phyloP scores from a whole-genome alignment of 2,888 invertebrate species.

The Furcula furcula region DNA sequence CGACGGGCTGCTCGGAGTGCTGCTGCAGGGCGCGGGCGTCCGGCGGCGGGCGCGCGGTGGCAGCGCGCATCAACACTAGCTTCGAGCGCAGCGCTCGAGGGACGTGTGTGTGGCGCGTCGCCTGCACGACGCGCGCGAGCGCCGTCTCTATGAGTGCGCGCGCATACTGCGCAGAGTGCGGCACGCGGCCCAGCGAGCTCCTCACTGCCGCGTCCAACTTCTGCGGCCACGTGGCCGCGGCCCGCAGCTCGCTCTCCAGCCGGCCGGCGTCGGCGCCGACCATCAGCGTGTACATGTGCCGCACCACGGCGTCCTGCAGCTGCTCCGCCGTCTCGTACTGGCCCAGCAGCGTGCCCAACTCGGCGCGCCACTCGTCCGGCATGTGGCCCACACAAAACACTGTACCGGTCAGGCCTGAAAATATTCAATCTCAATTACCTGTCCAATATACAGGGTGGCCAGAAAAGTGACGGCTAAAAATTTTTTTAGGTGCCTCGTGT shows the following conservation, averaged over 20 bases:
- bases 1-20: conserved; percentile 12
- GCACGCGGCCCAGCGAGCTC: conserved; percentile 39
- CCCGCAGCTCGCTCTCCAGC: conserved; percentile 18
- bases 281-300: conserved; percentile 50
- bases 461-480: no score
- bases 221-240: conserved; percentile 27
- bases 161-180: conserved; percentile 52
- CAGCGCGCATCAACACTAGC: conserved; percentile 29
- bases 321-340: conserved; percentile 30
- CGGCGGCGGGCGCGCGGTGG: neutral
- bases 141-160: conserved; percentile 40
- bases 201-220: conserved; percentile 40
- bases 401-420: conserved; percentile 39
- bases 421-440: no score
- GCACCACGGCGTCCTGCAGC: conserved; percentile 42
- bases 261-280: conserved; percentile 8
- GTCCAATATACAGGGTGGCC: no score
- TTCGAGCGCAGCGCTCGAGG: conserved; percentile 30
- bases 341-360: conserved; percentile 23
- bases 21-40: conserved; percentile 2
- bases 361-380: conserved; percentile 37
- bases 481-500: no score
- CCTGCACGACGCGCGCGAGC: conserved; percentile 31
- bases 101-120: conserved; percentile 16
- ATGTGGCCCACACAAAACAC: conserved; percentile 42